Evolutionary conservation across 1,140 invertebrate genomes (phyloP).

Genomic region (Euwallacea fornicatus): DNA sequence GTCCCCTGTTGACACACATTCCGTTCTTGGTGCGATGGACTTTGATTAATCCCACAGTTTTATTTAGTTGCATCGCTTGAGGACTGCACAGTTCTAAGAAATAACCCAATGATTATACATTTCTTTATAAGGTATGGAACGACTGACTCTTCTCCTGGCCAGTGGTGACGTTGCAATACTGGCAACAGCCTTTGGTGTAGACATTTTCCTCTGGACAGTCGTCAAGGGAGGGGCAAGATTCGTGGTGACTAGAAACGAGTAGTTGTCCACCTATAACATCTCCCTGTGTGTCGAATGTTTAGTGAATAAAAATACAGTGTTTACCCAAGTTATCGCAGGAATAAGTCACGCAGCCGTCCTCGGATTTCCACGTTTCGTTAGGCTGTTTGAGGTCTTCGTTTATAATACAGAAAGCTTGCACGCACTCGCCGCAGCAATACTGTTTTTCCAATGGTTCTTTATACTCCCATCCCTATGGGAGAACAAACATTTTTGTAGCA

Average conservation of each 20-base stretch:
- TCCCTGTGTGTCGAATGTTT: no score
- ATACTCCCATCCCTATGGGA: slow-evolving; percentile 61
- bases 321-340: slow-evolving; percentile 55
- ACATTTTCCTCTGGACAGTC: slow-evolving; percentile 60
- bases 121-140: slow-evolving; percentile 4
- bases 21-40: slow-evolving; percentile 56
- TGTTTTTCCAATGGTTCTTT: slow-evolving; percentile 49
- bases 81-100: slow-evolving; percentile 57
- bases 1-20: slow-evolving; percentile 62
- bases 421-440: slow-evolving; percentile 72
- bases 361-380: slow-evolving; percentile 63
- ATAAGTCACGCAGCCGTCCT: slow-evolving; percentile 69
- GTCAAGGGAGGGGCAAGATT: slow-evolving; percentile 64
- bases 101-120: neutral
- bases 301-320: neutral
- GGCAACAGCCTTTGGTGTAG: slow-evolving; percentile 67
- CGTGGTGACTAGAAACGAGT: slow-evolving; percentile 57
- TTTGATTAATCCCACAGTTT: slow-evolving; percentile 61
- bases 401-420: slow-evolving; percentile 65
- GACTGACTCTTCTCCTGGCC: slow-evolving; percentile 54
- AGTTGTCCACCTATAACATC: slow-evolving; percentile 53
- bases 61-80: slow-evolving; percentile 55
- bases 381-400: slow-evolving; percentile 58
- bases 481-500: neutral
- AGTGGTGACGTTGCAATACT: slow-evolving; percentile 60